phyloP scores from a whole-genome alignment of 2,113 vertebrate genomes.

The Montifringilla adamsi region DNA sequence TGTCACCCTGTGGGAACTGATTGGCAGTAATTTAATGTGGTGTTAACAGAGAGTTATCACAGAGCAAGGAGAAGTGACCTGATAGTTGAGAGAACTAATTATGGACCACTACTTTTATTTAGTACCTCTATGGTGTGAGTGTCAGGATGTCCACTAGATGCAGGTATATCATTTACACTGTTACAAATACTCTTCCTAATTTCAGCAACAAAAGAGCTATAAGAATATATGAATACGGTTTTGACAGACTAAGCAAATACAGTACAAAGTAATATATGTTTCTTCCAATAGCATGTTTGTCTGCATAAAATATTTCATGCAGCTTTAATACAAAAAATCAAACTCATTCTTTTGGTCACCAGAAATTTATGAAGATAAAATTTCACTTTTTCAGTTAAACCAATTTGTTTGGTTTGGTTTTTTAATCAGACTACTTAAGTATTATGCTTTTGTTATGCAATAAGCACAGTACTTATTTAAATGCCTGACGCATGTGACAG shows the following conservation, averaged over 20 bases:
- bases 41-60: slow-evolving; percentile 14
- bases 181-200: neutral
- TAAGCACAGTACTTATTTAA: neutral
- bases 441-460: neutral
- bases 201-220: neutral
- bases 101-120: neutral
- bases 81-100: slow-evolving; percentile 17
- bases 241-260: neutral
- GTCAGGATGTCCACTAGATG: neutral
- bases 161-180: neutral
- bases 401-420: neutral
- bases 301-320: neutral
- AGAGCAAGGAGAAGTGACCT: neutral
- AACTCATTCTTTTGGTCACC: neutral
- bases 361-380: neutral
- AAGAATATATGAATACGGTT: neutral
- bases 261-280: neutral
- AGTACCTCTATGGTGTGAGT: neutral
- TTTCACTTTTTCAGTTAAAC: neutral
- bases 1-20: neutral
- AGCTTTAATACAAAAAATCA: neutral
- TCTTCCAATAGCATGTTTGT: neutral
- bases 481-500: neutral
- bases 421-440: neutral
- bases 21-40: slow-evolving; percentile 19